Percentiles rank a stretch among this genome's conserved stretches.
phyloP scores from a whole-genome alignment of 1,140 invertebrate species.

The Drosophila erecta region DNA sequence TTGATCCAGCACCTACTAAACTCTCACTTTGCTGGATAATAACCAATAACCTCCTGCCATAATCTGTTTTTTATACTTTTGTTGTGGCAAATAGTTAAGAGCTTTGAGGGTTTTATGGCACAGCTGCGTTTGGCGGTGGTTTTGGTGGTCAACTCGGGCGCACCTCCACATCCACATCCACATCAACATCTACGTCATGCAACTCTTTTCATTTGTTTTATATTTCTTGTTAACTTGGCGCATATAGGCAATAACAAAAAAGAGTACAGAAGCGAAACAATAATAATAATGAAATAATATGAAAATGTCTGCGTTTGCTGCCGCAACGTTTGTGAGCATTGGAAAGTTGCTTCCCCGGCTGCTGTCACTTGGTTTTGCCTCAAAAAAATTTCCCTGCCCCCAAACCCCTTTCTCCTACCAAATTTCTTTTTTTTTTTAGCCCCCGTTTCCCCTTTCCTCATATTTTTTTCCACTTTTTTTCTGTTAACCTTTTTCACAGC shows the following conservation, averaged over 20 bases:
- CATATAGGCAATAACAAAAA: slow-evolving; percentile 17
- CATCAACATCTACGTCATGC: slow-evolving; percentile 39
- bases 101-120: slow-evolving; percentile 47
- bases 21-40: slow-evolving; percentile 5
- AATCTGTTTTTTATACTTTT: not conserved
- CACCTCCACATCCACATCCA: slow-evolving; percentile 17
- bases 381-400: slow-evolving; percentile 22
- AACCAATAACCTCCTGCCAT: slow-evolving; percentile 10
- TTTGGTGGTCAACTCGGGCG: slow-evolving; percentile 43
- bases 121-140: slow-evolving; percentile 37
- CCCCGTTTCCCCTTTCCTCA: not conserved
- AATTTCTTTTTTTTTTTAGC: not conserved
- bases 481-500: slow-evolving; percentile 11
- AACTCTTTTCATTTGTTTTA: slow-evolving; percentile 53
- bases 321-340: slow-evolving; percentile 49
- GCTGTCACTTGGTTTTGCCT: slow-evolving; percentile 62
- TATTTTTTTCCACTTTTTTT: slow-evolving; percentile 1
- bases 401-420: slow-evolving; percentile 1
- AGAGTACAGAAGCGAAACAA: slow-evolving; percentile 57
- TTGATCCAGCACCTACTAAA: slow-evolving; percentile 15
- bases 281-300: slow-evolving; percentile 72
- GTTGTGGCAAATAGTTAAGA: slow-evolving; percentile 33
- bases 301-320: slow-evolving; percentile 43
- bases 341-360: slow-evolving; percentile 72
- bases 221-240: slow-evolving; percentile 2